These are phyloP conservation scores for Enteromius afrohamiltoni DNA, from an alignment of 2,797 vertebrate genomes.

Conservation along the genomic window DNA sequence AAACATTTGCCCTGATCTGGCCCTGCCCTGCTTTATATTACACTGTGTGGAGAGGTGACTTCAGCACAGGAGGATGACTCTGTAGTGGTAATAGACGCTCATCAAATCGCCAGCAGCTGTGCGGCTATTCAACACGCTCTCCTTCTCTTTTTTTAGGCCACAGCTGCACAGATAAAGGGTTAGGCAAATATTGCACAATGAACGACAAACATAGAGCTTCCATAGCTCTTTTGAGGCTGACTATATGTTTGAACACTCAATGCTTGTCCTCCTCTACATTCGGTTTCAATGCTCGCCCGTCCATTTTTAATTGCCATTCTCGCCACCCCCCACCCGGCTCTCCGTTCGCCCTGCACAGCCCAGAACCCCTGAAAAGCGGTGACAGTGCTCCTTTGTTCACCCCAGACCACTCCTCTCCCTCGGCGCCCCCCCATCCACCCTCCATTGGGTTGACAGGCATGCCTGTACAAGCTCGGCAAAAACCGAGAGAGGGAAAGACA, in stretches of 20 bases:
- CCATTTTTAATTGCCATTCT: constrained; percentile 84
- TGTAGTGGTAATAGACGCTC: constrained; percentile 62
- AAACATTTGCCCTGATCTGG: constrained; percentile 44
- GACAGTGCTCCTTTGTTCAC: constrained; percentile 94
- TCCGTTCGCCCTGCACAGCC: constrained; percentile 55
- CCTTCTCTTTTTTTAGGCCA: constrained; percentile 67
- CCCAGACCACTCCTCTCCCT: constrained; percentile 64
- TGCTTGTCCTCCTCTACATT: constrained; percentile 72
- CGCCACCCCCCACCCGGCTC: constrained; percentile 64
- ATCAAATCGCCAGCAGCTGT: constrained; percentile 80
- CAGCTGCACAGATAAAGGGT: constrained; percentile 81
- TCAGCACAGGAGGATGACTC: constrained; percentile 52
- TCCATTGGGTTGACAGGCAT: constrained; percentile 81
- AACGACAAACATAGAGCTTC: constrained; percentile 72
- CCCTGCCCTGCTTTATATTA: constrained; percentile 32
- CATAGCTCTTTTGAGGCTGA: constrained; percentile 53
- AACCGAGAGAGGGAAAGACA: constrained; percentile 41
- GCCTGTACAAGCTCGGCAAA: constrained; percentile 83
- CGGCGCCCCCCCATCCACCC: constrained; percentile 68
- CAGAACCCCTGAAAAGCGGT: constrained; percentile 74
- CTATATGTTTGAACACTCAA: constrained; percentile 65
- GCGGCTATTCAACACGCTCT: constrained; percentile 62
- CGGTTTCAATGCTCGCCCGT: constrained; percentile 74
- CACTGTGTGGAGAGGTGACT: constrained; percentile 52
- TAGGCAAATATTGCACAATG: constrained; percentile 81